phyloP scores from a whole-genome alignment of 2,888 invertebrate genomes.

The Neoascia interrupta region DNA sequence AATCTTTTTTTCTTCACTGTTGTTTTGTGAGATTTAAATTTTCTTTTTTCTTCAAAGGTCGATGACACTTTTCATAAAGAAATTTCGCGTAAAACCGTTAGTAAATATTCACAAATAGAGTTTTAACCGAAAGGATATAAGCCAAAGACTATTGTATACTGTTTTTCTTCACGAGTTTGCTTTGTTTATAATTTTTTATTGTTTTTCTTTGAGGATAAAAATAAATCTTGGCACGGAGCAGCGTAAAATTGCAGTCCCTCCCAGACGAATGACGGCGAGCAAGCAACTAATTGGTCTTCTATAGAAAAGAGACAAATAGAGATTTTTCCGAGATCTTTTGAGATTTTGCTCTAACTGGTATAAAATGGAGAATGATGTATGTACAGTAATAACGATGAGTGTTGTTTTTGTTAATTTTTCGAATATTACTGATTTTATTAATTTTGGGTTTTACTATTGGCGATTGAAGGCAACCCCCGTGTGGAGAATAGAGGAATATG shows the following conservation, averaged over 20 bases:
- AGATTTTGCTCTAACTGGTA: slow-evolving; percentile 22
- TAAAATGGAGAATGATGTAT: slow-evolving; percentile 10
- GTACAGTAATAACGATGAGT: slow-evolving; percentile 51
- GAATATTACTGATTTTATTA: no score
- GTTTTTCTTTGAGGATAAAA: slow-evolving; percentile 43
- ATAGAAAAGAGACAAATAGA: slow-evolving; percentile 39
- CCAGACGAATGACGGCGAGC: slow-evolving; percentile 39
- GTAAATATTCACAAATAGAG: no score
- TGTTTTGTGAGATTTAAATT: not conserved
- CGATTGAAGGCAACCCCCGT: no score
- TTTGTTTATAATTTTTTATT: slow-evolving; percentile 59
- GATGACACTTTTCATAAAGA: slow-evolving; percentile 34
- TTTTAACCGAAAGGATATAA: no score
- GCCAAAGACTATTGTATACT: not conserved
- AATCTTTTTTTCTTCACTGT: not conserved
- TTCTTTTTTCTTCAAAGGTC: slow-evolving; percentile 18
- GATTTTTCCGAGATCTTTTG: not conserved
- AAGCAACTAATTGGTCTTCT: slow-evolving; percentile 25
- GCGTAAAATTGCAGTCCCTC: slow-evolving; percentile 23
- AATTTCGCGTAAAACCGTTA: slow-evolving; percentile 4
- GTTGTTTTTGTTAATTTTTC: no score
- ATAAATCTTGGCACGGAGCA: slow-evolving; percentile 32
- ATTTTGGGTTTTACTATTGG: no score
- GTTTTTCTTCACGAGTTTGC: slow-evolving; percentile 10
- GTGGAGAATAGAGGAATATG: no score